phyloP scores from a whole-genome alignment of 2,797 vertebrate genomes.

The Gymnothorax reevesii region DNA sequence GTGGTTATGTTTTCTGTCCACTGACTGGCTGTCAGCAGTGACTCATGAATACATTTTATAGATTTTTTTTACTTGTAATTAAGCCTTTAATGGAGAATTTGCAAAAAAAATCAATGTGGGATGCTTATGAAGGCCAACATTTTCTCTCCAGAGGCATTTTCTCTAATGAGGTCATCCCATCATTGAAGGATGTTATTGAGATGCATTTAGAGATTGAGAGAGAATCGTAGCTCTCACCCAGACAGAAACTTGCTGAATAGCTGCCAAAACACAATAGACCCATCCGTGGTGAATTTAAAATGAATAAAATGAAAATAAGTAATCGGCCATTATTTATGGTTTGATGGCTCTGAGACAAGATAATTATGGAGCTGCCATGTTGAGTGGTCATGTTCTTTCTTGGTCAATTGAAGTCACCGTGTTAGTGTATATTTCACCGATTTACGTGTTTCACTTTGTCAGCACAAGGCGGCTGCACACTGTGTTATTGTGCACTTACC shows the following conservation, averaged over 20 bases:
- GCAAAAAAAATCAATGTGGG: slow-evolving; percentile 35
- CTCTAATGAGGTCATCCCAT: slow-evolving; percentile 46
- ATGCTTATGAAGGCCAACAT: slow-evolving; percentile 34
- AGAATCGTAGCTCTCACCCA: not conserved
- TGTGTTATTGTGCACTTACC: not conserved
- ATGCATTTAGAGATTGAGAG: not conserved
- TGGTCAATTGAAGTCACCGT: not conserved
- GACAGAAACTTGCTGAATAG: slow-evolving; percentile 1
- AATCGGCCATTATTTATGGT: not conserved
- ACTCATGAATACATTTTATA: slow-evolving; percentile 14
- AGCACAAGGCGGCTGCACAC: not conserved
- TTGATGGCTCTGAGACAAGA: not conserved
- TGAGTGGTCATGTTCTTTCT: not conserved
- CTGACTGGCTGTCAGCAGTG: not conserved
- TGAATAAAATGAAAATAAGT: not conserved
- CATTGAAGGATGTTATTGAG: slow-evolving; percentile 12
- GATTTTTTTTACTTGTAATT: slow-evolving; percentile 33
- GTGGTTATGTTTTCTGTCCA: not conserved
- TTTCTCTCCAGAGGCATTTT: slow-evolving; percentile 5
- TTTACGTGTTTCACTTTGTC: not conserved
- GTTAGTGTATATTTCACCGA: not conserved
- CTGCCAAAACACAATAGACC: not conserved
- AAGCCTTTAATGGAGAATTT: slow-evolving; percentile 19
- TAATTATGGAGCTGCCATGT: not conserved
- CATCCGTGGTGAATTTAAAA: not conserved